Evolutionary conservation across 2,797 vertebrate genomes (phyloP), one percentile per base, ranked within the genome.

Genomic region (Pseudocheirus occidentalis): DNA sequence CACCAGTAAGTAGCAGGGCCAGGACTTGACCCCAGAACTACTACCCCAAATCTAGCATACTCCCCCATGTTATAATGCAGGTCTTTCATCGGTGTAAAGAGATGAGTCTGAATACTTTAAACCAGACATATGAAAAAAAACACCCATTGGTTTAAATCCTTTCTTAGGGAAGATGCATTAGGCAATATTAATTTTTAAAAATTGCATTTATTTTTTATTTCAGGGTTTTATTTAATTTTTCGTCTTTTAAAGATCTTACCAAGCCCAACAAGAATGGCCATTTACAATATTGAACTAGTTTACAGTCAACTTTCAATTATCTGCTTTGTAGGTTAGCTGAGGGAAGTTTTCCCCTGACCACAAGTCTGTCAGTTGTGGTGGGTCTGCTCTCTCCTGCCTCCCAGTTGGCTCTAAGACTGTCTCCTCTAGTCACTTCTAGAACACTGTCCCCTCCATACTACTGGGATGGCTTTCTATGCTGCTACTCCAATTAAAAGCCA

Each of bases 181-280:
- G 29, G 46, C 52, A 90, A 3, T 50, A 34, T 34, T n/a, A 4
- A 18, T 55, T 46, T 34, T 12, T 58, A 10, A 29, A n/a, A 50
- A 55, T 31, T 55, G 92, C 89, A 94, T 55, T 55, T 21, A n/a
- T n/a, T 66, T 66, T 98, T 98, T 97, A 98, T 98, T 99, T 98
- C 97, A 98, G 99, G 99, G 98, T 98, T 99, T 99, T 99, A 99
- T 99, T 99, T 99, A 98, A 99, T 99, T 99, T 99, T 98, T 99
- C 29, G 98, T 99, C 96, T 99, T 99, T 99, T 99, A 98, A 99
- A 99, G 99, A 99, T 99, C 99, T 99, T 99, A 99, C 99, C 99
- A 99, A 99, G 99, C 99, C 99, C 99, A 99, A 99, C 99, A 99
- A 99, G 98, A 98, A 99, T 99, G 99, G 99, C 99, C 99, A 99